Evolutionary conservation across 2,888 invertebrate genomes (phyloP), one percentile per base, ranked within the genome.

Genomic region (Alloplasta piceator): DNA sequence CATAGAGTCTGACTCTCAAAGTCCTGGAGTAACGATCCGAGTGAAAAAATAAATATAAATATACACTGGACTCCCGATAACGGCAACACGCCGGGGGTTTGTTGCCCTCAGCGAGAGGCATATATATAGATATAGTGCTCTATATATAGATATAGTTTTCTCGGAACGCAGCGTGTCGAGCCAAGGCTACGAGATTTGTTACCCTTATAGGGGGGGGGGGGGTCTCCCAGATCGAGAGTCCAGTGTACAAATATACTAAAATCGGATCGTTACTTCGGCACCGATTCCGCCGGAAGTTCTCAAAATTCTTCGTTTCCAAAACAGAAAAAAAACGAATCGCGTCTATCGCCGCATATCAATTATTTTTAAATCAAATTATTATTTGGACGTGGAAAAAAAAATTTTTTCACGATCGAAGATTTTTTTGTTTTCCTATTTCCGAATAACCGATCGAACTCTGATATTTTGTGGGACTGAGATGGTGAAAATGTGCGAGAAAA

Each of bases 21-120:
- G 87, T 89, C 87, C 90, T 88, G 88, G 85, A 90, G 86, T 83
- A 86, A 85, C 83, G 89, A 90, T 89, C 87, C 82, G 64, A 77
- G 75, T 58, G 9, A 36, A 55, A 26, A 67, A 43, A 58, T 43
- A 43, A 61, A 70, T 52, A 36, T 38, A 43, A 56, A 52, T 10
- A 14, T n/a, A n/a, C n/a, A n/a, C n/a, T n/a, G n/a, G n/a, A n/a
- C n/a, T n/a, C n/a, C n/a, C n/a, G n/a, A n/a, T n/a, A n/a, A n/a
- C n/a, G n/a, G n/a, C n/a, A n/a, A n/a, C n/a, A n/a, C n/a, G n/a
- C n/a, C n/a, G n/a, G n/a, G n/a, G n/a, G n/a, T n/a, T n/a, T n/a
- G n/a, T n/a, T n/a, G n/a, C n/a, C n/a, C n/a, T n/a, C n/a, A n/a
- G n/a, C n/a, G n/a, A n/a, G n/a, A n/a, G n/a, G n/a, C n/a, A n/a